These are phyloP conservation scores for Euthynnus affinis DNA, from an alignment of 2,797 vertebrate genomes.

Conservation along the genomic window DNA sequence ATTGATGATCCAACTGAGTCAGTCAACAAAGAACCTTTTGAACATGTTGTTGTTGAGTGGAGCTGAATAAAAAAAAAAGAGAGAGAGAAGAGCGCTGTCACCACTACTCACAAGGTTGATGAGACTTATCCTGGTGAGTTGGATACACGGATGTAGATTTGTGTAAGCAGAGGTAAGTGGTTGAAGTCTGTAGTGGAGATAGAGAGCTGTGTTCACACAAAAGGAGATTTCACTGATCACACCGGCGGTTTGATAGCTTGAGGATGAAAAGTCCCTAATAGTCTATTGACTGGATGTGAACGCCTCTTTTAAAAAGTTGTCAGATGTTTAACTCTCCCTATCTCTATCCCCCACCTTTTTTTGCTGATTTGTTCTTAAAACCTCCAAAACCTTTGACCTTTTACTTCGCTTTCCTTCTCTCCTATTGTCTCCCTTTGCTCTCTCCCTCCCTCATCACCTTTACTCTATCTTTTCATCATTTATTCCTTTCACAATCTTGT, in stretches of 20 bases:
- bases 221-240: not conserved
- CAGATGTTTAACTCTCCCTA: constrained; percentile 7
- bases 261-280: not conserved
- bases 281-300: not conserved
- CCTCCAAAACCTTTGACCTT: not conserved
- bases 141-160: not conserved
- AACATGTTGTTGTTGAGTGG: not conserved
- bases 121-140: not conserved
- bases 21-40: constrained; percentile 7
- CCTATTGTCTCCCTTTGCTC: not conserved
- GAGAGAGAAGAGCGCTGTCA: not conserved
- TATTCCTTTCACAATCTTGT: not conserved
- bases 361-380: not conserved
- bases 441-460: not conserved
- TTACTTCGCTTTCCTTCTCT: not conserved
- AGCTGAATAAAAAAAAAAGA: constrained; percentile 1
- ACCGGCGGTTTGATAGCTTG: not conserved
- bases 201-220: not conserved
- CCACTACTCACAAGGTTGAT: constrained; percentile 7
- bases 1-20: not conserved
- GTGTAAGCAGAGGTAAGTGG: not conserved
- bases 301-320: constrained; percentile 5
- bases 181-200: not conserved
- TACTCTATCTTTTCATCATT: not conserved
- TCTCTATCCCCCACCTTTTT: not conserved